Base-by-base conservation (phyloP, 2,797 vertebrate species). In the Galaxias olidus region DNA sequence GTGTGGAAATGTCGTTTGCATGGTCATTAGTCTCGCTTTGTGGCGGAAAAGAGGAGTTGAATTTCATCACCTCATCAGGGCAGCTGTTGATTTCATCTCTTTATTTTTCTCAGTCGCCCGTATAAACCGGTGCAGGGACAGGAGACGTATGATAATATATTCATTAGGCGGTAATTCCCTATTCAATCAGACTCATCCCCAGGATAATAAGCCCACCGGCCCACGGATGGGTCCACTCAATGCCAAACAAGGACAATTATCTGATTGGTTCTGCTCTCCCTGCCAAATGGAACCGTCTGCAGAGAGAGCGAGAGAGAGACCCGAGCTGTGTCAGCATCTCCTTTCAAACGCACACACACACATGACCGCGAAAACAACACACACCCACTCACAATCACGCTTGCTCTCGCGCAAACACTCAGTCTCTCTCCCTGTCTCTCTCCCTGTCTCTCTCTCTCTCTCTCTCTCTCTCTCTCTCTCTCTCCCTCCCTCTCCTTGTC, bases 201-300 rank as follows among this genome's bases (percentile, higher is more conserved):
- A 72, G 87, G 86, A 87, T 89, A 90, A 90, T 89, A 85, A 84
- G 81, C 84, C 86, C 75, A 82, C 77, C 83, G 84, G 84, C 80
- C 84, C 83, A 73, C 70, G 83, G 84, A 89, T 83, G 81, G 76
- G 86, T 83, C 87, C 78, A 84, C 88, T 90, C 89, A 90, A 85
- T 90, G 88, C 86, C 89, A 90, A 88, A 86, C 90, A 91, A 92
- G 90, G 87, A 90, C 90, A 90, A 89, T 92, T 89, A 90, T 87
- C 86, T 86, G 88, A 90, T 91, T 90, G 87, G 88, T 88, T 88
- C 82, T 82, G 83, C 85, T 86, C 73, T 78, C 80, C 59, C 78
- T 87, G 87, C 87, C 88, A 90, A 90, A 88, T 79, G 80, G 84
- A 85, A 88, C 82, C 62, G 79, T 86, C 77, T 86, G 85, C 84